A percentile compares a stretch with the other conserved stretches of the same genome.
Evolutionary conservation across 2,797 vertebrate genomes (phyloP).

Genomic region (Philypnodon macrostomus): DNA sequence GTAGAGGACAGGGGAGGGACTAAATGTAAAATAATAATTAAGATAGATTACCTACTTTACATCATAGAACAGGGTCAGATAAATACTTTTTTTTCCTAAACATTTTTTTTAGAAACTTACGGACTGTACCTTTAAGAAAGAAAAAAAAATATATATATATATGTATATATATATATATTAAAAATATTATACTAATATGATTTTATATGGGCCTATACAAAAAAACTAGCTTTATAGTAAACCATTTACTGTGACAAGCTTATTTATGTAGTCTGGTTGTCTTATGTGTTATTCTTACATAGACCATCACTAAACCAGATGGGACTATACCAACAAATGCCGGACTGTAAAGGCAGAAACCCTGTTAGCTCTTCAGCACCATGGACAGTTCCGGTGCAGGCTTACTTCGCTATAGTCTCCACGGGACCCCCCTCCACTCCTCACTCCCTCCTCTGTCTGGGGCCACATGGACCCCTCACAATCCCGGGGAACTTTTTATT

Average conservation of each 20-base stretch:
- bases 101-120: no score
- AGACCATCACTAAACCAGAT: slow-evolving; percentile 69
- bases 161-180: no score
- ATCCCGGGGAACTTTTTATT: background rate
- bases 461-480: slow-evolving; percentile 44
- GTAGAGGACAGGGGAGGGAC: no score
- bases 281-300: slow-evolving; percentile 39
- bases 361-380: slow-evolving; percentile 77
- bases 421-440: slow-evolving; percentile 50
- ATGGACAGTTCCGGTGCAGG: slow-evolving; percentile 74
- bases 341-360: slow-evolving; percentile 61
- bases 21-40: no score
- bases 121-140: no score
- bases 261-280: slow-evolving; percentile 29
- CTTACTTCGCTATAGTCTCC: slow-evolving; percentile 61
- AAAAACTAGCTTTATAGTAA: no score
- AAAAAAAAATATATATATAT: no score
- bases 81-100: no score
- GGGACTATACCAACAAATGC: slow-evolving; percentile 71
- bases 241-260: background rate
- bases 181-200: no score
- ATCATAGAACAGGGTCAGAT: no score
- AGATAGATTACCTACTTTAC: no score
- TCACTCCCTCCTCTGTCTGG: slow-evolving; percentile 62
- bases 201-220: no score